A percentile compares a stretch with the other conserved stretches of the same genome.
Conservation (phyloP, 2,888 invertebrate species). For the Leptinotarsa rubiginosa region DNA sequence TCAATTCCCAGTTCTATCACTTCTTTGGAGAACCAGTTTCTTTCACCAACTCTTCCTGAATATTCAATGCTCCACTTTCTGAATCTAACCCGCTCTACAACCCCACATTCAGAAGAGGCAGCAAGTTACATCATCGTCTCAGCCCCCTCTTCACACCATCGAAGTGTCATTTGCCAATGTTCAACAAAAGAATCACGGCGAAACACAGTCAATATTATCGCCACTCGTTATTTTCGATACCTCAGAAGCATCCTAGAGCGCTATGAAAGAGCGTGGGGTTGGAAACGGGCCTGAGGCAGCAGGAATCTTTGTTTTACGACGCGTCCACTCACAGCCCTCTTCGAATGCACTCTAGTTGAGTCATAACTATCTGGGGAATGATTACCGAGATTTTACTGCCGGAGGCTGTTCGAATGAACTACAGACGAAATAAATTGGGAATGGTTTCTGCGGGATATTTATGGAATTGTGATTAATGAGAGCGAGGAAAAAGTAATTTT, state of each 20-base stretch:
- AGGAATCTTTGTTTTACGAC: constrained; percentile 59
- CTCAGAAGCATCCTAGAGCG: constrained; percentile 23
- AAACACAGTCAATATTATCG: constrained; percentile 12
- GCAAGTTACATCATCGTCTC: constrained; percentile 7
- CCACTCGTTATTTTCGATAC: constrained; percentile 15
- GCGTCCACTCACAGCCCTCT: constrained; percentile 57
- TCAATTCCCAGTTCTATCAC: no score
- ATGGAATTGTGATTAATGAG: neutral
- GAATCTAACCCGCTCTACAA: neutral
- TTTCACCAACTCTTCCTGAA: no score
- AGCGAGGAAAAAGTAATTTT: neutral
- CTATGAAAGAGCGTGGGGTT: constrained; percentile 13
- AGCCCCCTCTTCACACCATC: constrained; percentile 1
- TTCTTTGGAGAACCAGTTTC: no score
- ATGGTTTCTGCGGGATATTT: constrained; percentile 24
- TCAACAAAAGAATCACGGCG: constrained; percentile 7
- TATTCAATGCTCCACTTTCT: neutral
- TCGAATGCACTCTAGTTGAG: constrained; percentile 58
- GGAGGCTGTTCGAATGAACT: constrained; percentile 44
- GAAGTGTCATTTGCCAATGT: constrained; percentile 16
- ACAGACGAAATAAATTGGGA: constrained; percentile 33
- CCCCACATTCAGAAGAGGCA: neutral
- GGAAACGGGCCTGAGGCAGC: constrained; percentile 50
- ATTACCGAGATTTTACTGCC: constrained; percentile 59
- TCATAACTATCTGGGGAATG: constrained; percentile 60